phyloP scores from a whole-genome alignment of 2,797 vertebrate genomes.

The Catostomus latipinnis region DNA sequence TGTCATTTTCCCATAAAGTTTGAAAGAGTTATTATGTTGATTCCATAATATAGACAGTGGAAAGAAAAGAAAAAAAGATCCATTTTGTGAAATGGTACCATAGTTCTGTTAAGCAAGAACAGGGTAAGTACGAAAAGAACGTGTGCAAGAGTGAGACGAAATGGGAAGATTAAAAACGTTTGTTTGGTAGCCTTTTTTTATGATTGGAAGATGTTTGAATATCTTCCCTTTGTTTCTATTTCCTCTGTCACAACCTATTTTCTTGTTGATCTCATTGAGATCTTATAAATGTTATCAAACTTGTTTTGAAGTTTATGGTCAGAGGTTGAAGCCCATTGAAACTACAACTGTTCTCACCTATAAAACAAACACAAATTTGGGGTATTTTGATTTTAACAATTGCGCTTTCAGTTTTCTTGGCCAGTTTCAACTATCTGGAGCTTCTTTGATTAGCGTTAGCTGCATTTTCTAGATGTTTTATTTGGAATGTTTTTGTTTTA shows the following conservation, averaged over 20 bases:
- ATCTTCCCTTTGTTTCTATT: slow-evolving; percentile 57
- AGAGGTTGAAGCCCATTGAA: slow-evolving; percentile 63
- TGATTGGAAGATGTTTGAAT: slow-evolving; percentile 54
- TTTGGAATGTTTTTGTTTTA: slow-evolving; percentile 57
- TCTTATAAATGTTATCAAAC: slow-evolving; percentile 86
- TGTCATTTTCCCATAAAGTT: slow-evolving; percentile 21
- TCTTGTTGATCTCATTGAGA: slow-evolving; percentile 86
- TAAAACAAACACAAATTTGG: slow-evolving; percentile 40
- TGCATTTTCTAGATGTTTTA: slow-evolving; percentile 63
- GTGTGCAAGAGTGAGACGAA: slow-evolving; percentile 20
- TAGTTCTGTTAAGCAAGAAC: slow-evolving; percentile 50
- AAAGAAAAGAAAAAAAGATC: slow-evolving; percentile 15
- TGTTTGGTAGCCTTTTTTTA: slow-evolving; percentile 55
- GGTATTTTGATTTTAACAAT: slow-evolving; percentile 36
- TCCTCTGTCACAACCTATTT: slow-evolving; percentile 55
- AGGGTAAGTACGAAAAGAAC: slow-evolving; percentile 29
- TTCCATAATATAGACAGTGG: slow-evolving; percentile 30
- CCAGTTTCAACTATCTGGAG: slow-evolving; percentile 58
- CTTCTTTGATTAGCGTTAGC: slow-evolving; percentile 44
- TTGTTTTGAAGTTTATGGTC: slow-evolving; percentile 90
- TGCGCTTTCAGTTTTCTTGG: slow-evolving; percentile 50
- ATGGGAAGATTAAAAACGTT: slow-evolving; percentile 27
- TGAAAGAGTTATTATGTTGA: slow-evolving; percentile 42
- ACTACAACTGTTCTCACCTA: slow-evolving; percentile 58
- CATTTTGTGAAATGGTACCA: slow-evolving; percentile 44